phyloP scores from a whole-genome alignment of 2,113 vertebrate genomes.

The Burhinus bistriatus region DNA sequence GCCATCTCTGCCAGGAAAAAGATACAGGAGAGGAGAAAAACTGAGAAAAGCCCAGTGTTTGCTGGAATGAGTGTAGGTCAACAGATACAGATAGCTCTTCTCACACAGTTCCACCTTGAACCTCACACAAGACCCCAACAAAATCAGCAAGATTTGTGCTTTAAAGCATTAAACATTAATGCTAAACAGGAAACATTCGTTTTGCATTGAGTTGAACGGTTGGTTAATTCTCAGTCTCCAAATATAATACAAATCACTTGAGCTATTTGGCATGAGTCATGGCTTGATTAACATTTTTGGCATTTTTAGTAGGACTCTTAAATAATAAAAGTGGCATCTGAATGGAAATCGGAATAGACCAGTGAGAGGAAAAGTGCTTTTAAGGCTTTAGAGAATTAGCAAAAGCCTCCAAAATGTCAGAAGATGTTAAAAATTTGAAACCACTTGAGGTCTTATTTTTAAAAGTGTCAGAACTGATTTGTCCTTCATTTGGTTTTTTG shows the following conservation, averaged over 20 bases:
- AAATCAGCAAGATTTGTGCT: neutral
- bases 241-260: neutral
- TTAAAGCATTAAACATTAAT: neutral
- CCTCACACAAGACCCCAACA: neutral
- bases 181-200: neutral
- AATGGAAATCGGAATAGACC: slow-evolving; percentile 30
- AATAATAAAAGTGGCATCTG: slow-evolving; percentile 54
- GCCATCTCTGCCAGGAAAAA: neutral
- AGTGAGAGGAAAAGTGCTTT: neutral
- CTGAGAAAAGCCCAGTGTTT: neutral
- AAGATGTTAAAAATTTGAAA: slow-evolving; percentile 19
- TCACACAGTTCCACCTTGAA: neutral
- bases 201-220: neutral
- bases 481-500: neutral
- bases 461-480: slow-evolving; percentile 38
- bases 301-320: neutral
- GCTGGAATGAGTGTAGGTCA: neutral
- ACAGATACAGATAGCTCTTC: neutral
- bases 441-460: slow-evolving; percentile 8
- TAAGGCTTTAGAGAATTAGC: slow-evolving; percentile 20
- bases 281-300: slow-evolving; percentile 33
- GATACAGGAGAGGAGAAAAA: accelerated
- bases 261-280: neutral
- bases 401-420: slow-evolving; percentile 49
- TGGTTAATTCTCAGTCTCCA: slow-evolving; percentile 8